Base-by-base conservation (phyloP, 2,888 invertebrate species). In the Podabrus alpinus region DNA sequence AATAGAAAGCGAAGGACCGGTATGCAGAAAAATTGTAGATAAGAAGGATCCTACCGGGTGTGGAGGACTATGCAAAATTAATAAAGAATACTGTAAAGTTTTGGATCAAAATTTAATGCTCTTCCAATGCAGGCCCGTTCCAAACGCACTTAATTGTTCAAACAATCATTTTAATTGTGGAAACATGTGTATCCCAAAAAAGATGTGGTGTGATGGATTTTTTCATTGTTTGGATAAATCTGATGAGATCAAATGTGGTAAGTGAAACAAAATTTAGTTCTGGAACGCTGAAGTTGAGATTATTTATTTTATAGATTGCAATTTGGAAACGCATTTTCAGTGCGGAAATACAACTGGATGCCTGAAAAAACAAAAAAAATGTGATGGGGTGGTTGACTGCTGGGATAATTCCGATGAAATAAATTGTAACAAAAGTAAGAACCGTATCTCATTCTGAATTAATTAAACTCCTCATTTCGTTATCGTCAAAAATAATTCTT, bases 401-500 rank as follows among this genome's bases (percentile, higher is more conserved):
- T 94, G 94, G 94, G 94, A 94, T 85, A 93, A 92, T 72, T 89
- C 90, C 59, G 94, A 94, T 83, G 94, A 94, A 89, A 87, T 91
- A 29, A 91, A 92, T 85, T 94, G 94, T 85, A 92, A 92, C 68
- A 86, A 88, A 84, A 90, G 93, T 92, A 87, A 86, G 87, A 81
- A 64, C 19, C 24, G 68, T 45, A 64, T 29, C 4, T 66, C 21
- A 4, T 21, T 21, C 24, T 59, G 66, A 15, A 10, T 24, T 15
- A n/a, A n/a, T n/a, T n/a, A n/a, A n/a, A n/a, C n/a, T n/a, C n/a
- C n/a, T n/a, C n/a, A n/a, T n/a, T n/a, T n/a, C n/a, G n/a, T n/a
- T n/a, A n/a, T n/a, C n/a, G n/a, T n/a, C n/a, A n/a, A n/a, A n/a
- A n/a, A n/a, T n/a, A n/a, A n/a, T n/a, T n/a, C n/a, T n/a, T n/a